phyloP scores from a whole-genome alignment of 1,140 invertebrate genomes.

The Drosophila orosa region DNA sequence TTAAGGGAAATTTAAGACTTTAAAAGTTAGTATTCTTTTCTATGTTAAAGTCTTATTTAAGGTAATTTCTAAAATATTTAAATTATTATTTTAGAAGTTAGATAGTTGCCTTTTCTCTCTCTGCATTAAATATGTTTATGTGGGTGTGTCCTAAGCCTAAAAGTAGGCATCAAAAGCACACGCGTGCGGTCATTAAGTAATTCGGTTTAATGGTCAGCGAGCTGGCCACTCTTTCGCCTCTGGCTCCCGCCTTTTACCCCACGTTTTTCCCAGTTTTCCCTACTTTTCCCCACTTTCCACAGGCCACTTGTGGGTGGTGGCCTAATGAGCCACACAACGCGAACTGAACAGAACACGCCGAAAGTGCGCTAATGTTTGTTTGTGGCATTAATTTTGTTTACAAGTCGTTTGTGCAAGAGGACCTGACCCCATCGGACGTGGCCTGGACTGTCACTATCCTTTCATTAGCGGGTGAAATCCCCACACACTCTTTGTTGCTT shows the following conservation, averaged over 20 bases:
- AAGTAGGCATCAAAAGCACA: slow-evolving; percentile 75
- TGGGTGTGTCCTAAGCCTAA: slow-evolving; percentile 47
- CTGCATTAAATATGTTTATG: background rate
- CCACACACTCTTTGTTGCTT: slow-evolving; percentile 5
- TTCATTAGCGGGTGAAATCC: slow-evolving; percentile 55
- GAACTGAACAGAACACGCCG: slow-evolving; percentile 48
- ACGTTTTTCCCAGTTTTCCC: slow-evolving; percentile 1
- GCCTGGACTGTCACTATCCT: slow-evolving; percentile 27
- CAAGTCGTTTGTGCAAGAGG: slow-evolving; percentile 71
- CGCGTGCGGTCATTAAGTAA: slow-evolving; percentile 80
- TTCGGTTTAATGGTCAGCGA: slow-evolving; percentile 69
- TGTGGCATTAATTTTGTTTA: slow-evolving; percentile 81
- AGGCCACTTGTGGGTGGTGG: slow-evolving; percentile 23
- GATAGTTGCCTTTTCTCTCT: background rate
- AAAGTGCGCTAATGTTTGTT: slow-evolving; percentile 79
- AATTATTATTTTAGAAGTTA: background rate
- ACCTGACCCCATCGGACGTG: background rate
- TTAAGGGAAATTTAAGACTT: too few relatives aligned
- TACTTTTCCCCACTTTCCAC: background rate
- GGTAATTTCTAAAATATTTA: background rate
- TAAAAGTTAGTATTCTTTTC: background rate
- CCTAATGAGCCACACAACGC: slow-evolving; percentile 75
- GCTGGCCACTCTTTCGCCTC: slow-evolving; percentile 27
- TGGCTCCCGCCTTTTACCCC: background rate
- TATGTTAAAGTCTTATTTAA: accelerated